phyloP scores from a whole-genome alignment of 2,888 invertebrate species.

The Petrolisthes manimaculis region DNA sequence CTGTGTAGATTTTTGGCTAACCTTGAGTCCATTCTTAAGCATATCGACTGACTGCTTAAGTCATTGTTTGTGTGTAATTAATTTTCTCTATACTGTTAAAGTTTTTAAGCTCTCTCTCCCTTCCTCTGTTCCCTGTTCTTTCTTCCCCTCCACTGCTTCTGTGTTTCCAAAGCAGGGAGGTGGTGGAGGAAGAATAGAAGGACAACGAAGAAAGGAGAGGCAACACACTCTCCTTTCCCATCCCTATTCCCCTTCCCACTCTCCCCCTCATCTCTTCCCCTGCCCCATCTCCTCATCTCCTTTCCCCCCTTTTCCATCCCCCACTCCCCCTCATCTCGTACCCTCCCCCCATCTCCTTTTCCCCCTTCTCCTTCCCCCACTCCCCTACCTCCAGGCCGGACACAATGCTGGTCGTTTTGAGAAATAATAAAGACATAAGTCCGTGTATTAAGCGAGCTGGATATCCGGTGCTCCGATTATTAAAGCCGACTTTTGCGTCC shows the following conservation, averaged over 20 bases:
- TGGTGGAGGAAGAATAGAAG: neutral
- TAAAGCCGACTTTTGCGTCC: neutral
- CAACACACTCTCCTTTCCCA: neutral
- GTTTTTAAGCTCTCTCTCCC: neutral
- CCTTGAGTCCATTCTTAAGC: neutral
- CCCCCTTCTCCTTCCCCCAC: neutral
- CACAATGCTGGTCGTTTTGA: constrained; percentile 36
- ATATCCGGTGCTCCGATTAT: constrained; percentile 24
- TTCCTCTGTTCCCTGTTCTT: neutral
- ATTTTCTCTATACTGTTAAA: neutral
- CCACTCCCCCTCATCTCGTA: neutral
- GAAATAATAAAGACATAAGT: constrained; percentile 44
- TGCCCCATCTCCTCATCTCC: too few relatives aligned
- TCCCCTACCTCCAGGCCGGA: neutral
- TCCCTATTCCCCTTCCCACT: neutral
- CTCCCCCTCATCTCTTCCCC: neutral
- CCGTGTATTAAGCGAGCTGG: constrained; percentile 33
- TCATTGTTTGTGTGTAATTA: too few relatives aligned
- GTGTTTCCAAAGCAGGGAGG: neutral
- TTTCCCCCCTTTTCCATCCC: too few relatives aligned
- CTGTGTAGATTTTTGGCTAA: neutral
- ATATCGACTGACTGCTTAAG: too few relatives aligned
- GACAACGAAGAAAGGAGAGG: neutral
- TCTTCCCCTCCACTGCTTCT: neutral
- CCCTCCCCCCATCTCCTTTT: neutral